Conservation (phyloP, 2,888 invertebrate species). For the Cylloceria caligata region DNA sequence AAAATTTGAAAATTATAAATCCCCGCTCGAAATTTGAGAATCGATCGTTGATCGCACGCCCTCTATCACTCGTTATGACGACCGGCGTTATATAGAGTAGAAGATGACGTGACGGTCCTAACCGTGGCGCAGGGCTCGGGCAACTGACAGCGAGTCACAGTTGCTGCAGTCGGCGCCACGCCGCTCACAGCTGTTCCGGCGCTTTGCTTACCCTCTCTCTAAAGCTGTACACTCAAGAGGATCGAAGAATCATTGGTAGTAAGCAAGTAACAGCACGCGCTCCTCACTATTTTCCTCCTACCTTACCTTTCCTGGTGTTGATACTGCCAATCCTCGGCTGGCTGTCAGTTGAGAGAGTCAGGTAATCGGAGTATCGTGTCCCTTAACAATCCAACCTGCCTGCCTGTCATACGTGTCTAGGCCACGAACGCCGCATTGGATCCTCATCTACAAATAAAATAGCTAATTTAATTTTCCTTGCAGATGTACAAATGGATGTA, state of each 20-base stretch:
- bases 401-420: too few relatives aligned
- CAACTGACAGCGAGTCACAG: constrained; percentile 84
- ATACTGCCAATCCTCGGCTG: too few relatives aligned
- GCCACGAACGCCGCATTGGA: too few relatives aligned
- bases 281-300: constrained; percentile 24
- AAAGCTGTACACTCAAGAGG: background rate
- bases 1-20: background rate
- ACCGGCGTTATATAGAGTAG: constrained; percentile 48
- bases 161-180: constrained; percentile 78
- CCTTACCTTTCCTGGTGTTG: too few relatives aligned
- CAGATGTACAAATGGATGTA: too few relatives aligned
- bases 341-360: too few relatives aligned
- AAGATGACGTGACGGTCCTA: constrained; percentile 80
- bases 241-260: background rate
- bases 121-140: constrained; percentile 84
- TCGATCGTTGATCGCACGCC: background rate
- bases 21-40: background rate
- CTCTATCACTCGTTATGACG: constrained; percentile 26
- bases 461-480: too few relatives aligned
- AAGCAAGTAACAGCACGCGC: background rate
- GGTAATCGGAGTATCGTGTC: too few relatives aligned
- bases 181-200: constrained; percentile 81
- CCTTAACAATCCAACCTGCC: too few relatives aligned
- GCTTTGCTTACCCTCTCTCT: constrained; percentile 71
- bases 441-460: too few relatives aligned